Evolutionary conservation across 2,113 vertebrate species (phyloP), one percentile per base, ranked within the genome.

Genomic region (Ctenomys sociabilis): DNA sequence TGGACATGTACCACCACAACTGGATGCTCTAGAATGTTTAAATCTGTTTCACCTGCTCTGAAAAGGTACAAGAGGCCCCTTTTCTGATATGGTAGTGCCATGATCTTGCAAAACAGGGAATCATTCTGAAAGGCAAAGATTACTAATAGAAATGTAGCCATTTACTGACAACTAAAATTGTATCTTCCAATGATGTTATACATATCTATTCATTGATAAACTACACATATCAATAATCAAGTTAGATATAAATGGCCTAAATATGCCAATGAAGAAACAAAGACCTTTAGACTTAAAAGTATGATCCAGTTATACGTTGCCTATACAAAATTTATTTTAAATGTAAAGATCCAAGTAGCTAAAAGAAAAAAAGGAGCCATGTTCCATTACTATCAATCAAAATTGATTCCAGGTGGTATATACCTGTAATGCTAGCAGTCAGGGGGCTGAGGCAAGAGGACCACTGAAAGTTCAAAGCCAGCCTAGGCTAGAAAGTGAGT

Each of bases 111-210:
- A 52, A 82, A 59, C 64, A 59, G 28, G 3, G 24, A 88, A 92
- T 7, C 40, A 30, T 54, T 16, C 86, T 93, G 40, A 96, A 70
- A 95, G 43, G 26, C 43, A 95, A 95, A 93, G 66, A 43, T 88
- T 85, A 80, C 32, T 95, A 90, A 87, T 6, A 96, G 19, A 95
- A 70, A 84, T 64, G 4, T 49, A 93, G 43, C 10, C 63, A 93
- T 57, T 78, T 94, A 35, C 6, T 80, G 80, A 86, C 12, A 54
- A 91, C 12, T 66, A 73, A 85, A 75, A 80, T 80, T 73, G 19
- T 63, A 75, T 24, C 21, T 13, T 75, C 52, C 83, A 4, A 90
- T 75, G 37, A 95, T 49, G 9, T 30, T 87, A 61, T 35, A 30
- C 75, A 64, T 45, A 73, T 3, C 28, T 22, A 82, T 3, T 78